phyloP scores from a whole-genome alignment of 2,797 vertebrate species.

The Carcharodon carcharias region DNA sequence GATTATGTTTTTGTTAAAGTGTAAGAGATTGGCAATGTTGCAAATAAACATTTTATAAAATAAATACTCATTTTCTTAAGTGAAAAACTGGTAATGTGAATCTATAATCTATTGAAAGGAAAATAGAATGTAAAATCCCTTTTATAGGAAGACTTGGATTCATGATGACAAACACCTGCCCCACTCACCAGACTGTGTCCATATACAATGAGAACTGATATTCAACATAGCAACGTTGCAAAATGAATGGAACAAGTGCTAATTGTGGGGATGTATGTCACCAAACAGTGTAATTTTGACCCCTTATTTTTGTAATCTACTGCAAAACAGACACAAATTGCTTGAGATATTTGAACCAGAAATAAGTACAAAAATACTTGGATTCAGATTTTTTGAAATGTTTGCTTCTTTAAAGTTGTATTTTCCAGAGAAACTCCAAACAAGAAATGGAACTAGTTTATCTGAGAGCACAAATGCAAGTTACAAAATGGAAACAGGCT shows the following conservation, averaged over 20 bases:
- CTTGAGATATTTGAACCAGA: neutral
- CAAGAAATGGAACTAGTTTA: neutral
- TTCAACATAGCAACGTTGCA: neutral
- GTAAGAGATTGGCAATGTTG: conserved; percentile 16
- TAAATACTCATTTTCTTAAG: neutral
- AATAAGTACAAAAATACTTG: neutral
- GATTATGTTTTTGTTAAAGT: neutral
- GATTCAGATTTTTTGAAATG: neutral
- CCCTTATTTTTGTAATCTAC: neutral
- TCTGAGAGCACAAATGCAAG: neutral
- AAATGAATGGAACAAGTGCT: neutral
- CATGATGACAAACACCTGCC: too few species aligned
- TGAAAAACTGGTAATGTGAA: neutral
- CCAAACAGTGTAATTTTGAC: neutral
- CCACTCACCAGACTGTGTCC: neutral
- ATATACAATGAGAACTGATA: neutral
- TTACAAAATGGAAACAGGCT: neutral
- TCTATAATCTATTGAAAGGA: neutral
- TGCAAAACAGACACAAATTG: neutral
- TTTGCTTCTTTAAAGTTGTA: too few species aligned
- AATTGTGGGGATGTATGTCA: too few species aligned
- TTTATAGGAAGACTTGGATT: neutral
- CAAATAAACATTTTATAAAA: conserved; percentile 24
- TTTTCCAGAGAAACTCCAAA: neutral
- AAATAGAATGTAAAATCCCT: neutral